Evolutionary conservation across 2,888 invertebrate species (phyloP).

Genomic region (Metellina segmentata): DNA sequence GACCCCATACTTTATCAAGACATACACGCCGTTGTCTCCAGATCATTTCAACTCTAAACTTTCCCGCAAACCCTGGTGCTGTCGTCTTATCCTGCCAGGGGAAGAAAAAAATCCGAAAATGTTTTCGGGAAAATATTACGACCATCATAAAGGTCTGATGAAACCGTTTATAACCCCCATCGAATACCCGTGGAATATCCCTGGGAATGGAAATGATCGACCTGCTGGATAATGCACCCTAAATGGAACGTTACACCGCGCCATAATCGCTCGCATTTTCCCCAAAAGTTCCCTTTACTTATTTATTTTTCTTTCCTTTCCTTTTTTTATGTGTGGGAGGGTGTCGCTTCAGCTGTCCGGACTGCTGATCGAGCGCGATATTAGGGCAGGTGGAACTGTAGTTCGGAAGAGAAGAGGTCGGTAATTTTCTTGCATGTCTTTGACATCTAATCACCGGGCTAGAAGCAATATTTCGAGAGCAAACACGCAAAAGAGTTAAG

Average conservation of each 20-base stretch:
- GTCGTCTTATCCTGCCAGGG: neutral
- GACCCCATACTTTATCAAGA: neutral
- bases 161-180: slow-evolving; percentile 62
- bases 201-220: slow-evolving; percentile 60
- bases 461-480: slow-evolving; percentile 52
- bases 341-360: neutral
- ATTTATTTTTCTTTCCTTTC: slow-evolving; percentile 5
- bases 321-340: neutral
- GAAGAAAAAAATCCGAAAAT: slow-evolving; percentile 7
- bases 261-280: slow-evolving; percentile 61
- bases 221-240: slow-evolving; percentile 66
- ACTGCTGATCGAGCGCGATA: slow-evolving; percentile 47
- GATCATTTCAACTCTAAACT: neutral
- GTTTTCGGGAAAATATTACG: slow-evolving; percentile 58
- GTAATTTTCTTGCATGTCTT: slow-evolving; percentile 45
- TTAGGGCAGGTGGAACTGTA: slow-evolving; percentile 24
- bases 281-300: neutral
- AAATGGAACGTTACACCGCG: slow-evolving; percentile 63
- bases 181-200: slow-evolving; percentile 28
- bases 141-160: slow-evolving; percentile 58
- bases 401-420: slow-evolving; percentile 20
- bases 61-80: neutral
- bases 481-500: slow-evolving; percentile 15
- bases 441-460: slow-evolving; percentile 53
- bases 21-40: neutral